phyloP scores from a whole-genome alignment of 2,797 vertebrate genomes.

The Lepus oiostolus region DNA sequence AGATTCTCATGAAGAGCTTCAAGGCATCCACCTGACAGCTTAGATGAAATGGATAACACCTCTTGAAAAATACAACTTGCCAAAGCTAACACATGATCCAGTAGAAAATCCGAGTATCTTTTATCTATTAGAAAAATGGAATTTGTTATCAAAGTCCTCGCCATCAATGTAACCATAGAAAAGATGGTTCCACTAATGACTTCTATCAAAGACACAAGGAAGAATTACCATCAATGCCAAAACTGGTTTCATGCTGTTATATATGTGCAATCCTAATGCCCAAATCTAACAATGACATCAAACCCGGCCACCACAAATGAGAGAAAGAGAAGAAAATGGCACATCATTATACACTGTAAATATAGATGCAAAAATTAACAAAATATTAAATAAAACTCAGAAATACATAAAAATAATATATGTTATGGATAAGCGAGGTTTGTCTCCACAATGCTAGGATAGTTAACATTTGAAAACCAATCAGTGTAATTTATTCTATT shows the following conservation, averaged over 20 bases:
- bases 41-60: neutral
- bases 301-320: neutral
- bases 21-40: neutral
- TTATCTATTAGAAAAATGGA: neutral
- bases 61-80: neutral
- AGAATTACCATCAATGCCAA: neutral
- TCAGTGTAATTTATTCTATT: neutral
- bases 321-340: neutral
- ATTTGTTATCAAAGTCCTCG: neutral
- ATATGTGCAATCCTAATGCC: neutral
- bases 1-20: neutral
- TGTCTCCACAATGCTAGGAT: neutral
- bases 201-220: slow-evolving; percentile 4
- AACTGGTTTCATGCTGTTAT: neutral
- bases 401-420: neutral
- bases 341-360: neutral
- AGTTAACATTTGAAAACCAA: slow-evolving; percentile 25
- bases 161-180: neutral
- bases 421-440: neutral
- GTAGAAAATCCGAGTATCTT: neutral
- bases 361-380: slow-evolving; percentile 20
- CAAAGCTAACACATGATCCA: neutral
- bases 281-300: neutral
- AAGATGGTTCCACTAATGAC: slow-evolving; percentile 7
- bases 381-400: neutral